Conservation (phyloP, 2,888 invertebrate species). For the Muscina levida region DNA sequence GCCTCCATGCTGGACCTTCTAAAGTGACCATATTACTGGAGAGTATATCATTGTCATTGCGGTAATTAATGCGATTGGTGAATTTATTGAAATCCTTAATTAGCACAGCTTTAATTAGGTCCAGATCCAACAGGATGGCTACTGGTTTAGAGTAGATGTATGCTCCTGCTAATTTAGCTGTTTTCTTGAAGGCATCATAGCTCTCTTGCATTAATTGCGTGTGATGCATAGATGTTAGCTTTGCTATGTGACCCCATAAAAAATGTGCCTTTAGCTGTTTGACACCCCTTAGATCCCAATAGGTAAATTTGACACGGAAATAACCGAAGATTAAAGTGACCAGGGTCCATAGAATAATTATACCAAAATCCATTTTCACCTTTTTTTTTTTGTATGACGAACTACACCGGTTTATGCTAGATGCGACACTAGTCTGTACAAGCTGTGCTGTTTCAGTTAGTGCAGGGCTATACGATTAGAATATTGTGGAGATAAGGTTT, state of each 20-base stretch:
- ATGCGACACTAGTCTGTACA: too few relatives aligned
- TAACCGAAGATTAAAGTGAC: conserved; percentile 67
- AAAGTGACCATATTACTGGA: conserved; percentile 74
- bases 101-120: conserved; percentile 75
- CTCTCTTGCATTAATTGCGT: conserved; percentile 69
- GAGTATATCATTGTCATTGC: conserved; percentile 73
- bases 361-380: conserved; percentile 65
- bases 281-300: conserved; percentile 71
- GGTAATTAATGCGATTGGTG: conserved; percentile 72
- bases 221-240: conserved; percentile 65
- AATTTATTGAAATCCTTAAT: conserved; percentile 79
- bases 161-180: conserved; percentile 69
- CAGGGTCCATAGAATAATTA: conserved; percentile 66
- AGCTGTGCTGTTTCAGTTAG: too few relatives aligned
- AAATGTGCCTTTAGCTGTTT: conserved; percentile 70
- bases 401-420: too few relatives aligned
- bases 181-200: conserved; percentile 71
- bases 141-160: conserved; percentile 72
- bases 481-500: too few relatives aligned
- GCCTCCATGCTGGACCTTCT: conserved; percentile 79
- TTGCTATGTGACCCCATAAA: conserved; percentile 69
- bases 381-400: too few relatives aligned
- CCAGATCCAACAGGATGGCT: conserved; percentile 72
- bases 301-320: conserved; percentile 68
- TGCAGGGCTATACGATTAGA: too few relatives aligned